A percentile compares a stretch with the other conserved stretches of the same genome.
Evolutionary conservation across 2,113 vertebrate genomes (phyloP).

Genomic region (Drymodes brunneopygia): DNA sequence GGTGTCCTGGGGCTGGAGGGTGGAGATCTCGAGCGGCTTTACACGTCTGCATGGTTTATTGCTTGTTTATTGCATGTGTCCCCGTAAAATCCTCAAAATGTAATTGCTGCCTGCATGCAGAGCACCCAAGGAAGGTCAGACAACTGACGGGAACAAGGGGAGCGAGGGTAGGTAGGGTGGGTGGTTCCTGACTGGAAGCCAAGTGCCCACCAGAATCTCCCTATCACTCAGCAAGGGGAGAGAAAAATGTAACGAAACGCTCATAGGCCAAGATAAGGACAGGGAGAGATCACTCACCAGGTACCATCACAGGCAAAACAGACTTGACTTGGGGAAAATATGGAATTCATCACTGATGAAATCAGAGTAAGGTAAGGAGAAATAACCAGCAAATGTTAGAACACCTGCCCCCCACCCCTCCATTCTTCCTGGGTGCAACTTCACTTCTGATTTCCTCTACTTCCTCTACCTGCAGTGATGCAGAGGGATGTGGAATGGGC

Average conservation of each 20-base stretch:
- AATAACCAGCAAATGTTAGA: background rate
- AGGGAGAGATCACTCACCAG: background rate
- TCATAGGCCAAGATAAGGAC: background rate
- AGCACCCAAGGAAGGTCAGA: background rate
- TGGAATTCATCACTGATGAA: background rate
- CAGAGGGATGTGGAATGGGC: background rate
- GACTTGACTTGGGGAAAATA: accelerated
- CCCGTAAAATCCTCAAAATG: background rate
- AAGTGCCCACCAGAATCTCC: background rate
- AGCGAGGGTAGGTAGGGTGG: accelerated
- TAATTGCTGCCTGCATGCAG: background rate
- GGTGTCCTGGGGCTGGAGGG: no score
- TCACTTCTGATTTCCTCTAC: background rate
- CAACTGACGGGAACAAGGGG: accelerated
- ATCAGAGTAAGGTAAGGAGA: background rate
- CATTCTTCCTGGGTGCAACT: background rate
- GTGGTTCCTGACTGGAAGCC: background rate
- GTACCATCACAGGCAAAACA: background rate
- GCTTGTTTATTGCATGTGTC: background rate
- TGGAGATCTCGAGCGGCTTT: background rate
- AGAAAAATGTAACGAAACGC: background rate
- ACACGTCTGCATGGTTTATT: accelerated
- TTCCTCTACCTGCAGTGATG: background rate
- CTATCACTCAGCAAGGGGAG: background rate
- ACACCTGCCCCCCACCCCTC: background rate